phyloP scores from a whole-genome alignment of 2,888 invertebrate genomes.

The Bruchidius siliquastri region DNA sequence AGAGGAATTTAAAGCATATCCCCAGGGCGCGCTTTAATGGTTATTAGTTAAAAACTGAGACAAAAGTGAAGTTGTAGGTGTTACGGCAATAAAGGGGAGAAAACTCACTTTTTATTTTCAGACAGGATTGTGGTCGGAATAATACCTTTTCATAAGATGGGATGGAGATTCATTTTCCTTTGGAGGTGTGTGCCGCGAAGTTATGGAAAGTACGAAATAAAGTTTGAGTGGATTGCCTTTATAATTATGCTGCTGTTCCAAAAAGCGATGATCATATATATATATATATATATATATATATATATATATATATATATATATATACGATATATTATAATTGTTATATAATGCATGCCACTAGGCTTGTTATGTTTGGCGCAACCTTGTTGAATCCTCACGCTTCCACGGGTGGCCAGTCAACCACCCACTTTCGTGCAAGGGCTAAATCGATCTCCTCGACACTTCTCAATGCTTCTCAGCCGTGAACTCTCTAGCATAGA shows the following conservation, averaged over 20 bases:
- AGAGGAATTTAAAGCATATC: background rate
- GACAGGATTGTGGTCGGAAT: background rate
- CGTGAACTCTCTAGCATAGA: background rate
- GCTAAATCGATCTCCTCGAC: background rate
- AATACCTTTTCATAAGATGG: background rate
- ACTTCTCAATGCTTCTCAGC: background rate
- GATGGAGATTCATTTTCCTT: too few species aligned
- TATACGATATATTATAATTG: too few species aligned
- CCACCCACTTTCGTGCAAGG: background rate
- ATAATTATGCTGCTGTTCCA: too few species aligned
- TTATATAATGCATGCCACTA: too few species aligned
- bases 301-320: too few species aligned
- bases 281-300: too few species aligned
- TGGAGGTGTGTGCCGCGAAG: too few species aligned
- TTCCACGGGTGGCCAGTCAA: background rate
- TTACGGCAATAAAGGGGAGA: background rate
- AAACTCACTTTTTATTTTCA: background rate
- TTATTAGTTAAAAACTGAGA: background rate
- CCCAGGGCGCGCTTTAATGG: background rate
- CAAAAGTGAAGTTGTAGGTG: background rate
- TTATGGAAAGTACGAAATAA: too few species aligned
- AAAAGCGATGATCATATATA: too few species aligned
- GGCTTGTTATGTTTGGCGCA: background rate
- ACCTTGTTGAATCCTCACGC: background rate
- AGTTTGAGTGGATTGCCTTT: too few species aligned